Percentiles rank a stretch among this genome's conserved stretches.
Evolutionary conservation across 1,140 invertebrate species (phyloP).

Genomic region (Ooceraea biroi): DNA sequence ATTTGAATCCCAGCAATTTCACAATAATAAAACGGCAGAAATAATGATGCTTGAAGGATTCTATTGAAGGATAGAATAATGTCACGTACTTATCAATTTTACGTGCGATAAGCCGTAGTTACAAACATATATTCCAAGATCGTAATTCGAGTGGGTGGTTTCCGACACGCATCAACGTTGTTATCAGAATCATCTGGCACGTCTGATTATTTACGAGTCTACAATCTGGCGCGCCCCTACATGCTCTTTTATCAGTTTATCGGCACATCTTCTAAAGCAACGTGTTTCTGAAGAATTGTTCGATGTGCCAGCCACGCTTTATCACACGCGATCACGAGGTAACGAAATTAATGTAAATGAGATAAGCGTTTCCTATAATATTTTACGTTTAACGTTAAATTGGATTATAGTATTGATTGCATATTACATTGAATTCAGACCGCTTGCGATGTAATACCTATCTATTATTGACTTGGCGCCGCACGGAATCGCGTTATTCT

Average conservation of each 20-base stretch:
- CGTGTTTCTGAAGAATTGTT: neutral
- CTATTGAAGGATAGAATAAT: neutral
- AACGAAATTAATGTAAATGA: too few species aligned
- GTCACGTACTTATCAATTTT: constrained; percentile 3
- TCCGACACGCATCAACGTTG: constrained; percentile 24
- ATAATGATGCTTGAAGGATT: neutral
- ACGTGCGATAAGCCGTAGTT: neutral
- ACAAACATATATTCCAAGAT: neutral
- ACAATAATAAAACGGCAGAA: neutral
- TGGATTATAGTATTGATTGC: neutral
- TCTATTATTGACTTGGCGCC: neutral
- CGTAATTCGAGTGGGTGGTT: neutral
- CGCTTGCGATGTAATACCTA: neutral
- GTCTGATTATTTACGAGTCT: constrained; percentile 4
- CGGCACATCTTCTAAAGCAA: neutral
- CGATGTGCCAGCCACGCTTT: too few species aligned
- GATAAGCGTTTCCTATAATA: neutral
- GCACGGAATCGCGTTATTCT: neutral
- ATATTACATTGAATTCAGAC: neutral
- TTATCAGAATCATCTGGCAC: constrained; percentile 38
- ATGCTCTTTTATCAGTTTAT: constrained; percentile 7
- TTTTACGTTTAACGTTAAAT: neutral
- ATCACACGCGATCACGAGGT: too few species aligned
- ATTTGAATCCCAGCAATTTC: too few species aligned
- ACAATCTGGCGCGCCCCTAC: neutral